Conservation (phyloP, 2,113 vertebrate genomes). For the Nycticryphes semicollaris region DNA sequence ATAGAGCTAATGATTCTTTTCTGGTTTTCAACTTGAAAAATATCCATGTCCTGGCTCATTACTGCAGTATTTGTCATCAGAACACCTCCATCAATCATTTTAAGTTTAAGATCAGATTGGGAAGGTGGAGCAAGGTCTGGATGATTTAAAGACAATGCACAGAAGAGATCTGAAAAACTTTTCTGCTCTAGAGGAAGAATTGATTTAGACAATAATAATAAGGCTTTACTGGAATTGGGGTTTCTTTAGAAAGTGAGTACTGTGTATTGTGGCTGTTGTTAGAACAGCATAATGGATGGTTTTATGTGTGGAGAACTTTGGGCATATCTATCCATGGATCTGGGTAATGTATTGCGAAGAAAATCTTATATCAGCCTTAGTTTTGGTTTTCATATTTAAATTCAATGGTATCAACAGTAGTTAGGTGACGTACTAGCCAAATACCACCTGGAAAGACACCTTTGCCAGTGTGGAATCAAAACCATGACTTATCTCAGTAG, state of each 20-base stretch:
- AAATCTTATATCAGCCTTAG: background rate
- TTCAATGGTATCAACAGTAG: background rate
- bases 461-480: background rate
- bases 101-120: background rate
- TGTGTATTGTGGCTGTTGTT: background rate
- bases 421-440: background rate
- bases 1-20: constrained; percentile 14
- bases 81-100: constrained; percentile 24
- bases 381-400: background rate
- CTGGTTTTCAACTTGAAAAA: constrained; percentile 48
- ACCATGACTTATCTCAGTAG: background rate
- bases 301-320: background rate
- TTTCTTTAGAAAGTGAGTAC: background rate
- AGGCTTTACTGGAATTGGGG: background rate
- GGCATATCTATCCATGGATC: background rate
- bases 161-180: background rate
- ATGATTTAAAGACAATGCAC: background rate
- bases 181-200: background rate
- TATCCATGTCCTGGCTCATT: background rate
- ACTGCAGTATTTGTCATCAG: constrained; percentile 10
- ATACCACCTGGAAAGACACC: background rate
- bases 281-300: background rate
- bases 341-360: background rate
- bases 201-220: background rate
- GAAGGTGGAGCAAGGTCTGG: background rate